Percentiles rank a stretch among this genome's conserved stretches.
Evolutionary conservation across 2,888 invertebrate species (phyloP).

Genomic region (Nomada ferruginata): DNA sequence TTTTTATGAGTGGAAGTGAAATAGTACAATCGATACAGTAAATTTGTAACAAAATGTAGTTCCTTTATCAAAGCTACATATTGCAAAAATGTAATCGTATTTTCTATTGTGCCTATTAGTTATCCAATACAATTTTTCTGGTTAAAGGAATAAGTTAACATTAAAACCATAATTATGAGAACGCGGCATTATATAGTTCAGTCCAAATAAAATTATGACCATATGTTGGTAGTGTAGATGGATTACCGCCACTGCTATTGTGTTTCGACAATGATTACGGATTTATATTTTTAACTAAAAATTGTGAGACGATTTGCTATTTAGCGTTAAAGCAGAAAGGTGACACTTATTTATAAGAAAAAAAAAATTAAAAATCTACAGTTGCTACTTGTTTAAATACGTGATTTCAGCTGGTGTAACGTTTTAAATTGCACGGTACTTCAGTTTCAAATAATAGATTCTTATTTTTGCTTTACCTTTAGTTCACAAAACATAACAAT

Average conservation of each 20-base stretch:
- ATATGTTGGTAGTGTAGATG: conserved; percentile 57
- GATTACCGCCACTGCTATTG: conserved; percentile 62
- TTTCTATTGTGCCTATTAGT: not conserved
- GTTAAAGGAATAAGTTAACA: not conserved
- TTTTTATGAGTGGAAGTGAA: not conserved
- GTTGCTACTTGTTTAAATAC: conserved; percentile 3
- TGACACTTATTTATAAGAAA: conserved; percentile 29
- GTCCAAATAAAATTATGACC: conserved; percentile 53
- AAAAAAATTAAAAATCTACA: not conserved
- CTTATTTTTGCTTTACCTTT: not conserved
- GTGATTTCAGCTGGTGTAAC: not conserved
- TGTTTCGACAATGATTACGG: conserved; percentile 47
- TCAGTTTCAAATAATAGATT: conserved; percentile 14
- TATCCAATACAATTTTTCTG: too few species aligned
- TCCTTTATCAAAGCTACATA: not conserved
- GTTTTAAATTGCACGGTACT: conserved; percentile 22
- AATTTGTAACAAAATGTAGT: not conserved
- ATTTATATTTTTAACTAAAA: conserved; percentile 53
- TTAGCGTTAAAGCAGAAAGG: conserved; percentile 49
- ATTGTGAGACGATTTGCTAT: conserved; percentile 43
- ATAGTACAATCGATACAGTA: not conserved
- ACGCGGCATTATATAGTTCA: conserved; percentile 53
- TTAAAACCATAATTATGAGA: conserved; percentile 23
- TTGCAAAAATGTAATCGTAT: not conserved
- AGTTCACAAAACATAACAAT: not conserved